Base-by-base conservation (phyloP, 2,888 invertebrate genomes). In the Chaetogeoica ovagalla region DNA sequence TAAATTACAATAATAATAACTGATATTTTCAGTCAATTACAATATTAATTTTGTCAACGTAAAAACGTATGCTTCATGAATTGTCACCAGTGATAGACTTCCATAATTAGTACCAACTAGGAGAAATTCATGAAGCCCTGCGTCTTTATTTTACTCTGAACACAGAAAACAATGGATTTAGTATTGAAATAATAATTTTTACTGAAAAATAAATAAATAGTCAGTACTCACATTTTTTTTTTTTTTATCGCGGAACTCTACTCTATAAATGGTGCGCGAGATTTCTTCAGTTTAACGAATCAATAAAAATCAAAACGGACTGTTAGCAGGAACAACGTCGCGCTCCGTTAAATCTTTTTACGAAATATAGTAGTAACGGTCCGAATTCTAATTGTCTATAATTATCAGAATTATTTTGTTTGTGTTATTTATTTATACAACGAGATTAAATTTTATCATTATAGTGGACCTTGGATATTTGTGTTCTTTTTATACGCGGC, bases 51-150 rank as follows among this genome's bases (percentile, higher is more conserved):
- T 30, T 21, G 21, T 39, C 13, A 55, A 2, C 7, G 9, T 43
- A 55, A 65, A 57, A 63, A 79, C 71, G 70, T 9, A 79, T 23
- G 79, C 79, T 71, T 79, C 79, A 71, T 65, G 63, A 79, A 79
- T 79, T 79, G 79, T 79, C 79, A 79, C 79, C 79, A 79, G 79
- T 79, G 79, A 79, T 79, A 79, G 48, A 19, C 9, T 63, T 71
- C 57, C 70, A 71, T 62, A 2, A 79, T 57, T 17, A 79, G 23
- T 79, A 79, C 62, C 79, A 79, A 71, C 71, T 79, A 63, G 71
- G 62, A 79, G 8, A 70, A 79, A 79, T 79, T 63, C 79, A 79
- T 21, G 37, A 23, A 43, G 71, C 79, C 60, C 55, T n/a, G 39
- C 79, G 71, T 57, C 23, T 43, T 59, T 39, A 63, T 15, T 19